Evolutionary conservation across 2,113 vertebrate genomes (phyloP).

Genomic region (Pseudorasbora parva): DNA sequence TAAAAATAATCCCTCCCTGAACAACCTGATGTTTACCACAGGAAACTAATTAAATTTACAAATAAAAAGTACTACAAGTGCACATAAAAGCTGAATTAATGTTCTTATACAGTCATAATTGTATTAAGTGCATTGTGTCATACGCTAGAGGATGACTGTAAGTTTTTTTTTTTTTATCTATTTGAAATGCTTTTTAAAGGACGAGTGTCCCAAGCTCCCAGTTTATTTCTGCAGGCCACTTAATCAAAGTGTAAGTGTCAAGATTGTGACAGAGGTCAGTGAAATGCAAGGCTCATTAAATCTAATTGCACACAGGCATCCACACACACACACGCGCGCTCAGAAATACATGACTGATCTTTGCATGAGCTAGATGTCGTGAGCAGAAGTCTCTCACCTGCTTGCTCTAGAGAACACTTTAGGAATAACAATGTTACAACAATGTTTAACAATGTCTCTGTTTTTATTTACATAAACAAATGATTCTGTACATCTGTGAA

Average conservation of each 20-base stretch:
- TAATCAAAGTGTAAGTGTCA: conserved; percentile 37
- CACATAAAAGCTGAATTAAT: not conserved
- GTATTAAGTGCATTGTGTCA: conserved; percentile 12
- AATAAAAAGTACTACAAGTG: no score
- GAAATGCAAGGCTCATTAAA: conserved; percentile 43
- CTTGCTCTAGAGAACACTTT: not conserved
- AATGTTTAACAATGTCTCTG: not conserved
- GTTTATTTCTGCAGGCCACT: conserved; percentile 31
- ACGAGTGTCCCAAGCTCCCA: not conserved
- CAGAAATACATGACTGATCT: conserved; percentile 8
- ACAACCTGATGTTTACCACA: no score
- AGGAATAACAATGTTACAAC: conserved; percentile 8
- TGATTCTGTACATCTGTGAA: not conserved
- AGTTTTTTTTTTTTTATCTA: conserved; percentile 17
- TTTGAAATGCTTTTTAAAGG: not conserved
- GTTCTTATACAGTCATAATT: not conserved
- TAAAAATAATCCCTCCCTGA: no score
- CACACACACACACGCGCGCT: not conserved
- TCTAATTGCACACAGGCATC: conserved; percentile 31
- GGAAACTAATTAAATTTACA: no score
- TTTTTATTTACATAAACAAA: not conserved
- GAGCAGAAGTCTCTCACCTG: conserved; percentile 16
- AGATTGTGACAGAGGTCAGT: conserved; percentile 38
- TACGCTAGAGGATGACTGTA: not conserved
- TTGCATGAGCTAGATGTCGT: conserved; percentile 18